A percentile compares a stretch with the other conserved stretches of the same genome.
Evolutionary conservation across 2,888 invertebrate species (phyloP).

Genomic region (Plusia festucae): DNA sequence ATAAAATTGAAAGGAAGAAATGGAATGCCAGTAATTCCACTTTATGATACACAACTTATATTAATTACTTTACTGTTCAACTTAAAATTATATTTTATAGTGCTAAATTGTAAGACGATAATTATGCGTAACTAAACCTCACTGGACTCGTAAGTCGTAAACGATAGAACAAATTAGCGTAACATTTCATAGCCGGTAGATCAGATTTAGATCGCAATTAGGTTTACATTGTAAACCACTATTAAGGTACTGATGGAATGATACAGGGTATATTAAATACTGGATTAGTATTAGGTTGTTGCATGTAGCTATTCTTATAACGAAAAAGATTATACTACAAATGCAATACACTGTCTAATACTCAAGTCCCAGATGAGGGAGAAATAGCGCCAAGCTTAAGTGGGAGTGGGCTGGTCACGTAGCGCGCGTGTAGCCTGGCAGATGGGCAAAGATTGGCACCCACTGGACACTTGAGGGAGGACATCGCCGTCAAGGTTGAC

Average conservation of each 20-base stretch:
- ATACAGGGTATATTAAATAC: constrained; percentile 32
- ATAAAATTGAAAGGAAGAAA: too few relatives aligned
- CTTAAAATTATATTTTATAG: neutral
- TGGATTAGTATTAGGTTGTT: neutral
- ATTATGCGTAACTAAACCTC: constrained; percentile 46
- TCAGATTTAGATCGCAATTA: constrained; percentile 51
- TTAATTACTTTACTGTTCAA: neutral
- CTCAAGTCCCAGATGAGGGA: too few relatives aligned
- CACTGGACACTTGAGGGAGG: too few relatives aligned
- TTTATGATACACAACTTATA: too few relatives aligned
- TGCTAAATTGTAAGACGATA: constrained; percentile 27
- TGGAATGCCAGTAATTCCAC: too few relatives aligned
- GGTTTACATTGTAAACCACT: constrained; percentile 42
- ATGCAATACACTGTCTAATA: too few relatives aligned
- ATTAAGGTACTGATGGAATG: constrained; percentile 44
- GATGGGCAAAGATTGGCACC: too few relatives aligned
- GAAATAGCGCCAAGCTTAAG: too few relatives aligned
- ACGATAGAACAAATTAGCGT: constrained; percentile 53
- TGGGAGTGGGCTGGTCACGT: too few relatives aligned
- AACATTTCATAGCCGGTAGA: constrained; percentile 55
- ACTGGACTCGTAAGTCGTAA: constrained; percentile 33
- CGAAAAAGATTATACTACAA: neutral
- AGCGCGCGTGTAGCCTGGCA: too few relatives aligned
- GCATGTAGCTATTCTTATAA: neutral
- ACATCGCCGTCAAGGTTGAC: too few relatives aligned